Evolutionary conservation across 2,113 vertebrate genomes (phyloP).

Genomic region (Sapayoa aenigma): DNA sequence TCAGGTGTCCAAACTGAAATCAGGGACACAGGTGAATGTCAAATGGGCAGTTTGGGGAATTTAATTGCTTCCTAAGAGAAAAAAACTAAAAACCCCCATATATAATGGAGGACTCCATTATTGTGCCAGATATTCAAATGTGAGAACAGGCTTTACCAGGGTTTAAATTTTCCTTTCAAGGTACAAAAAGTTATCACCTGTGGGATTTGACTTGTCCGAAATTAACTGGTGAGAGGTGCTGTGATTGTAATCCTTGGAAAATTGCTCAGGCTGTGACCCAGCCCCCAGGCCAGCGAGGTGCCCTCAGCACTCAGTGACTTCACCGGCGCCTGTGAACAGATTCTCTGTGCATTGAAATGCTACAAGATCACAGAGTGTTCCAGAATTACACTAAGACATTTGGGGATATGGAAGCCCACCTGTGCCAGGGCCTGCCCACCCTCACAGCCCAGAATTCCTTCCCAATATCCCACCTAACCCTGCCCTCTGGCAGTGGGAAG

Average conservation of each 20-base stretch:
- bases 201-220: neutral
- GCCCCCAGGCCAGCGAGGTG: neutral
- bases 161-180: neutral
- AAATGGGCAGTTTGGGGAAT: neutral
- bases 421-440: neutral
- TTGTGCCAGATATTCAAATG: neutral
- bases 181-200: neutral
- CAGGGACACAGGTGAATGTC: neutral
- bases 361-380: neutral
- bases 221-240: neutral
- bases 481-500: neutral
- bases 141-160: neutral
- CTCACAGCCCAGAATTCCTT: neutral
- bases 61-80: neutral
- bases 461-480: neutral
- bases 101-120: neutral
- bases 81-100: neutral
- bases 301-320: neutral
- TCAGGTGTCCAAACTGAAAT: neutral
- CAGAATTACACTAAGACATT: neutral
- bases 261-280: neutral
- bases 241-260: neutral
- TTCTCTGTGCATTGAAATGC: neutral
- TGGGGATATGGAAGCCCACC: neutral
- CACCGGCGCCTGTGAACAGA: neutral